Percentiles rank a stretch among this genome's conserved stretches.
Evolutionary conservation across 2,113 vertebrate species (phyloP).

Genomic region (Mesembrinibis cayennensis): DNA sequence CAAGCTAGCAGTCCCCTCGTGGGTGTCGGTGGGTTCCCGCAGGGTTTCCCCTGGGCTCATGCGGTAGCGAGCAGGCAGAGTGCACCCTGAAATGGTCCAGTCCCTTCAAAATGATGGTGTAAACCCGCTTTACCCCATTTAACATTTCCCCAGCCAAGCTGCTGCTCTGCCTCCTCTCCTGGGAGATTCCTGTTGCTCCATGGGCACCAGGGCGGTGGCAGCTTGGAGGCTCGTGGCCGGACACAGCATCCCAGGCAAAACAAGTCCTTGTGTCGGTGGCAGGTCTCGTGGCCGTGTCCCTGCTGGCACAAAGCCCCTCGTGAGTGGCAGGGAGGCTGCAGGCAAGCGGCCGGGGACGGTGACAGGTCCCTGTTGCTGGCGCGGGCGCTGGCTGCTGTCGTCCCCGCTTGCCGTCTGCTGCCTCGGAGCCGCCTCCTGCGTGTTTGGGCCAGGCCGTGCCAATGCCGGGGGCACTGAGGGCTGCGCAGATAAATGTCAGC

Average conservation of each 20-base stretch:
- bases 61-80: not conserved
- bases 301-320: not conserved
- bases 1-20: rapidly evolving
- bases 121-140: rapidly evolving
- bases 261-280: rapidly evolving
- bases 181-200: rapidly evolving
- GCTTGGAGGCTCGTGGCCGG: rapidly evolving
- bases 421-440: rapidly evolving
- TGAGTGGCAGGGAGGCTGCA: not conserved
- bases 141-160: rapidly evolving
- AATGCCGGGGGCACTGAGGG: rapidly evolving
- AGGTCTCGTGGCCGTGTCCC: not conserved
- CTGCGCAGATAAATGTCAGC: not conserved
- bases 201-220: not conserved
- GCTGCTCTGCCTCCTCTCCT: not conserved
- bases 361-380: not conserved
- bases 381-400: rapidly evolving
- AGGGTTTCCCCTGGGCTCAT: rapidly evolving
- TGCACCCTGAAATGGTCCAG: not conserved
- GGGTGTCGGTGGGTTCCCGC: rapidly evolving
- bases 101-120: not conserved
- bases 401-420: not conserved
- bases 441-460: not conserved
- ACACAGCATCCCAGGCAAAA: not conserved
- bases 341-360: not conserved